Base-by-base conservation (phyloP, 2,113 vertebrate species). In the Mobula birostris region DNA sequence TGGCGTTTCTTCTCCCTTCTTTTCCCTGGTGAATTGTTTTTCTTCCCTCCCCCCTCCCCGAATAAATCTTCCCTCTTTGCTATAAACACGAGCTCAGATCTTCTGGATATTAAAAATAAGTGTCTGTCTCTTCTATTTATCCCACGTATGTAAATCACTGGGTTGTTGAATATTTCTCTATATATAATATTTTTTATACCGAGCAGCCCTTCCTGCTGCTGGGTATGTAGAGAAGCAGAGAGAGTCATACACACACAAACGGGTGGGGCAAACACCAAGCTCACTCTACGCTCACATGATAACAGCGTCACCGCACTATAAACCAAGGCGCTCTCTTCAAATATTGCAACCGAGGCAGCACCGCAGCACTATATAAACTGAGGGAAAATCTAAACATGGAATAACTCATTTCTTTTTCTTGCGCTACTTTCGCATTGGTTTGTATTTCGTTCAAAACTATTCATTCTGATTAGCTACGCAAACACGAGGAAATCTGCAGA, bases 261-360 rank as follows among this genome's bases (percentile, higher is more conserved):
- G 98, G 97, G 97, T 97, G 97, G 98, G 97, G 97, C 97, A 96
- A 97, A 96, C 96, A 40, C 95, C 96, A 96, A 97, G 96, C 95
- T 97, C 95, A 96, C 95, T 95, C 96, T 95, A 94, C 94, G 96
- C 96, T 98, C 98, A 98, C 98, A 97, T 98, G 98, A 98, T 95
- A 95, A 95, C 96, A 97, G 97, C 97, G 97, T 98, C 97, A 97
- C 96, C 96, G 95, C 95, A 95, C 95, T 95, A 96, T 95, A 95
- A 96, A 95, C 96, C 95, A 96, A 97, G 96, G 97, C 97, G 97
- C 96, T 96, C 96, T 96, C 96, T 97, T 97, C 96, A 96, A 98
- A 97, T 19, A 72, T 21, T 94, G 94, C 82, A 70, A 94, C 94
- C 93, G 24, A 27, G 56, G n/a, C 61, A 19, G 24, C 80, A 68